Evolutionary conservation across 2,888 invertebrate genomes (phyloP).

Genomic region (Torymus texanus): DNA sequence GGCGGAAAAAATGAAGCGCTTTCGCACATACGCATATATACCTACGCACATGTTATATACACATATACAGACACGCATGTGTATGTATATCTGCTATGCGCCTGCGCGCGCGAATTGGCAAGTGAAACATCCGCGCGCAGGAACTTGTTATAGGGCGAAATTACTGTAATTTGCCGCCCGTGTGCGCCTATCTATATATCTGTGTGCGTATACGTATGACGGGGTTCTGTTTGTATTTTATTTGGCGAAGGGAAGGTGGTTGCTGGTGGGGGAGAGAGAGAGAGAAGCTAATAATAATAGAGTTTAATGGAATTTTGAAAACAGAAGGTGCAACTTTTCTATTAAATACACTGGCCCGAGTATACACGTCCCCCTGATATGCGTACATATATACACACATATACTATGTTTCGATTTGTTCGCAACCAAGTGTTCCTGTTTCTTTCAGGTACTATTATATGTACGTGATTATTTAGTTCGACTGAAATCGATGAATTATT

Average conservation of each 20-base stretch:
- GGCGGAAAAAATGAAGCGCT: slow-evolving; percentile 25
- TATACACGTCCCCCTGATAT: background rate
- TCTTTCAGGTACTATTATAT: too few species aligned
- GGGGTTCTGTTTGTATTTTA: slow-evolving; percentile 20
- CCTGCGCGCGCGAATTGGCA: slow-evolving; percentile 1
- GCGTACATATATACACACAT: too few species aligned
- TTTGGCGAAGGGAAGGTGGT: background rate
- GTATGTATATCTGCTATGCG: background rate
- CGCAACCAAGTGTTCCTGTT: too few species aligned
- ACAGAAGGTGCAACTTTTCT: slow-evolving; percentile 15
- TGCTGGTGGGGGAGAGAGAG: background rate
- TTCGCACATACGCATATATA: background rate
- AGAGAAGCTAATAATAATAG: slow-evolving; percentile 26
- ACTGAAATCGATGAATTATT: too few species aligned
- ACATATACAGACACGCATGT: background rate
- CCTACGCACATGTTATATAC: background rate
- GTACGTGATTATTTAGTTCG: too few species aligned
- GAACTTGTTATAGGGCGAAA: slow-evolving; percentile 27
- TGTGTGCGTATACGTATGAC: background rate
- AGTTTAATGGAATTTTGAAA: slow-evolving; percentile 40
- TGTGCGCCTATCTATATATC: background rate
- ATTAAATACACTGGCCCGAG: background rate
- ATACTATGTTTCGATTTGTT: too few species aligned
- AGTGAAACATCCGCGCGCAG: slow-evolving; percentile 16
- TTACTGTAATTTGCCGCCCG: slow-evolving; percentile 37